A percentile compares a stretch with the other conserved stretches of the same genome.
Evolutionary conservation across 30 jellyfish, hydroid and myxozoan genomes (phyloP).

Genomic region (Pseudorhiza aurosa): DNA sequence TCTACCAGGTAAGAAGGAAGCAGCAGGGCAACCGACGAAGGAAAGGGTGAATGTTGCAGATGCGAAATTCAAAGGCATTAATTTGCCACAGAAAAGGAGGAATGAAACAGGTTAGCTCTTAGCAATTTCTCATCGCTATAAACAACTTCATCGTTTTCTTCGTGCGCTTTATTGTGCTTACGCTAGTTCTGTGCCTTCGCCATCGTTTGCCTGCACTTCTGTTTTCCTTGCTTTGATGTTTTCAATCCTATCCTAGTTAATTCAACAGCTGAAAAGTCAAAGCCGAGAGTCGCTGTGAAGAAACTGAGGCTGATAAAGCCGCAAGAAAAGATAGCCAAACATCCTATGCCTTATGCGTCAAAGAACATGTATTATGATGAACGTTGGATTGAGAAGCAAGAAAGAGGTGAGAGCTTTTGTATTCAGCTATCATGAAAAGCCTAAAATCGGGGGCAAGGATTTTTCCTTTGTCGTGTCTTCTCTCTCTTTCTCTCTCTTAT

Average conservation of each 20-base stretch:
- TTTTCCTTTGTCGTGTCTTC: too few species aligned
- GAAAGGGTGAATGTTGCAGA: conserved; percentile 12
- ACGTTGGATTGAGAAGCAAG: conserved; percentile 94
- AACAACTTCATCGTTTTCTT: not conserved
- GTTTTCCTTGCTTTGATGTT: too few species aligned
- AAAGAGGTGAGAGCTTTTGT: conserved; percentile 65
- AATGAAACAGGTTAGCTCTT: conserved; percentile 33
- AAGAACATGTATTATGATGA: conserved; percentile 93
- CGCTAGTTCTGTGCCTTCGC: not conserved
- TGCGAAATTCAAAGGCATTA: conserved; percentile 32
- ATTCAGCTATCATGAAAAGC: too few species aligned
- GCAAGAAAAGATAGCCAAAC: conserved; percentile 68
- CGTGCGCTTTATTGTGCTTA: not conserved
- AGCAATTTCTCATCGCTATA: too few species aligned
- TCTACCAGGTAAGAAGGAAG: not conserved
- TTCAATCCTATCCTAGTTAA: not conserved
- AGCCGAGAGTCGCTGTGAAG: conserved; percentile 74
- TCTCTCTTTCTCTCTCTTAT: too few species aligned
- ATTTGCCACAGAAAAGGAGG: conserved; percentile 37
- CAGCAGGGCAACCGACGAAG: not conserved
- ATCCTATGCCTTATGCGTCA: conserved; percentile 96
- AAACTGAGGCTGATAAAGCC: conserved; percentile 68
- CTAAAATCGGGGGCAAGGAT: too few species aligned
- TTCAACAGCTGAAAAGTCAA: conserved; percentile 11
- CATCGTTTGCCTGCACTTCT: too few species aligned